Evolutionary conservation across 2,797 vertebrate species (phyloP).

Genomic region (Bovichtus diacanthus): DNA sequence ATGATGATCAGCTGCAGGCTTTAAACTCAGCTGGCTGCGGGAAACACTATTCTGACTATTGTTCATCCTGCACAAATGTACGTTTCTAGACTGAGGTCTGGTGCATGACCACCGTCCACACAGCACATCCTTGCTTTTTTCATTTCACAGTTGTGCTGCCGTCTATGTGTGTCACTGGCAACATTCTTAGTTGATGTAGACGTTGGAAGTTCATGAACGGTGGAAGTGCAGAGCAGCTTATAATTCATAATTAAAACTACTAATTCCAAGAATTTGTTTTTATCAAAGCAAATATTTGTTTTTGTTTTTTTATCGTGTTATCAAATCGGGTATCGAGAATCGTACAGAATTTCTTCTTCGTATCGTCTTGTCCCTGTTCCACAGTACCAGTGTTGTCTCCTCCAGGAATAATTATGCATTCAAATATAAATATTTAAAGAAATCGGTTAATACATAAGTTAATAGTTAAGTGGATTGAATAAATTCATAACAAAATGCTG

Average conservation of each 20-base stretch:
- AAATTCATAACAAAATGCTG: neutral
- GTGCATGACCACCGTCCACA: neutral
- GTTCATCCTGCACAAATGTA: neutral
- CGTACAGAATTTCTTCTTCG: no score
- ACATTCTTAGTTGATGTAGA: neutral
- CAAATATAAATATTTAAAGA: neutral
- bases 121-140: neutral
- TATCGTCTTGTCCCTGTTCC: no score
- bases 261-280: no score
- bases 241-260: no score
- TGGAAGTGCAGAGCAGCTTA: neutral
- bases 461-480: no score
- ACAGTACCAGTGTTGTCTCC: neutral
- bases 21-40: constrained; percentile 14
- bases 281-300: no score
- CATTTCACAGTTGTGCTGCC: neutral
- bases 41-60: neutral
- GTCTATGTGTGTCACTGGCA: neutral
- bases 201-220: neutral
- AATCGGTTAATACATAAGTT: neutral
- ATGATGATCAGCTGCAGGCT: neutral
- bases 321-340: no score
- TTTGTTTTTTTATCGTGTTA: no score
- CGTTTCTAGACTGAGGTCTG: constrained; percentile 1
- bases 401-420: neutral